A percentile compares a stretch with the other conserved stretches of the same genome.
Evolutionary conservation across 2,113 vertebrate genomes (phyloP).

Genomic region (Nerophis ophidion): DNA sequence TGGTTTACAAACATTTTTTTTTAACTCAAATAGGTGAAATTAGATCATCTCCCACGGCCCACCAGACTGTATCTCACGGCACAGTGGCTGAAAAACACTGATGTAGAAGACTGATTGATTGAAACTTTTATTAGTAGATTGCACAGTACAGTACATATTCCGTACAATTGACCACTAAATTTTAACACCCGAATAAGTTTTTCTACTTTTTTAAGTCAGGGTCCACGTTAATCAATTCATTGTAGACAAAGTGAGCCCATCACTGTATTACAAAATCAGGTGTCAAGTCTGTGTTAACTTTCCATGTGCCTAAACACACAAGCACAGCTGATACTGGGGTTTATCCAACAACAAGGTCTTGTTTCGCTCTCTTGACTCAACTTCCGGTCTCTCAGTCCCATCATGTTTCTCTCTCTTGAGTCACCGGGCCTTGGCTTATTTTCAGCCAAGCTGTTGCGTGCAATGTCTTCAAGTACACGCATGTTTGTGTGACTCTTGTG

Average conservation of each 20-base stretch:
- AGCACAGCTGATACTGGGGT: slow-evolving; percentile 35
- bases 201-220: no score
- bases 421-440: slow-evolving; percentile 17
- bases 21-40: no score
- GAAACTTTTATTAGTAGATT: no score
- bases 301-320: slow-evolving; percentile 8
- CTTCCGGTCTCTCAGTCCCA: slow-evolving; percentile 13
- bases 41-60: no score
- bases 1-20: no score
- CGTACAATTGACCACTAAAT: no score
- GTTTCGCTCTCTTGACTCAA: slow-evolving; percentile 39
- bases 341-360: slow-evolving; percentile 22
- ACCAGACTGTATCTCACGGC: no score
- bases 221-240: no score
- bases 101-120: no score
- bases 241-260: slow-evolving; percentile 12
- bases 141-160: no score
- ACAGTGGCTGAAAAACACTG: no score
- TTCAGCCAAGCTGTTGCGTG: slow-evolving; percentile 21
- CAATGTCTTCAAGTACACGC: background rate
- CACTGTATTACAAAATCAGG: slow-evolving; percentile 13
- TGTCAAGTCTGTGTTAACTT: slow-evolving; percentile 29
- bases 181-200: no score
- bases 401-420: slow-evolving; percentile 32
- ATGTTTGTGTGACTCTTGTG: slow-evolving; percentile 12